phyloP scores from a whole-genome alignment of 2,797 vertebrate genomes.

The Lemur catta region DNA sequence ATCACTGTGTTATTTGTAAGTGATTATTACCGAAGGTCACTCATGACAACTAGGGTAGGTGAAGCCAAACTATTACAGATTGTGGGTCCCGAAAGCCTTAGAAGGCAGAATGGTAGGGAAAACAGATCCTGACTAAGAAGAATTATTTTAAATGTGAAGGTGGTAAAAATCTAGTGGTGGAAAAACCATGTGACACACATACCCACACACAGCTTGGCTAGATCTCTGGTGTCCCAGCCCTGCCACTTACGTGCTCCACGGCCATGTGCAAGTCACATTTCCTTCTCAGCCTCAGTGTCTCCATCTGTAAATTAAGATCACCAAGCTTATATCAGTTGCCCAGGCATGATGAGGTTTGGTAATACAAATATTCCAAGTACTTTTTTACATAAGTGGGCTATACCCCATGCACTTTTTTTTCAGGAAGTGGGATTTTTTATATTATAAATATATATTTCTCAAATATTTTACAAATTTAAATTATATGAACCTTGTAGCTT shows the following conservation, averaged over 20 bases:
- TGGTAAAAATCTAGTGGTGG: background rate
- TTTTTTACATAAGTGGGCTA: background rate
- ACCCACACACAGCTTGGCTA: fast-evolving
- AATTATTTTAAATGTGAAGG: background rate
- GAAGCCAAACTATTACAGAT: background rate
- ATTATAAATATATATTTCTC: background rate
- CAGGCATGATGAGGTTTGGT: background rate
- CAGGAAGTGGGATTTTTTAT: background rate
- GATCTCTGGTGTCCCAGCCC: background rate
- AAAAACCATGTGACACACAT: background rate
- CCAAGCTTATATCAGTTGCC: background rate
- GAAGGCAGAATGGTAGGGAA: background rate
- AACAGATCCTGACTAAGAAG: background rate
- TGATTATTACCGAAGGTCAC: background rate
- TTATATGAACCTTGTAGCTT: background rate
- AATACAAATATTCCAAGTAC: background rate
- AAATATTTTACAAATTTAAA: background rate
- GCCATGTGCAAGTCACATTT: background rate
- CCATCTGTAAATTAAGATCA: background rate
- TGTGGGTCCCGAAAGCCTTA: background rate
- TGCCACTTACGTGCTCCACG: background rate
- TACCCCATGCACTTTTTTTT: background rate
- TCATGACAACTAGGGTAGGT: background rate
- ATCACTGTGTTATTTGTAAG: background rate
- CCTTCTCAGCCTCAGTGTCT: background rate